Evolutionary conservation across 2,888 invertebrate genomes (phyloP), one percentile per base, ranked within the genome.

Genomic region (Cephus spinipes): DNA sequence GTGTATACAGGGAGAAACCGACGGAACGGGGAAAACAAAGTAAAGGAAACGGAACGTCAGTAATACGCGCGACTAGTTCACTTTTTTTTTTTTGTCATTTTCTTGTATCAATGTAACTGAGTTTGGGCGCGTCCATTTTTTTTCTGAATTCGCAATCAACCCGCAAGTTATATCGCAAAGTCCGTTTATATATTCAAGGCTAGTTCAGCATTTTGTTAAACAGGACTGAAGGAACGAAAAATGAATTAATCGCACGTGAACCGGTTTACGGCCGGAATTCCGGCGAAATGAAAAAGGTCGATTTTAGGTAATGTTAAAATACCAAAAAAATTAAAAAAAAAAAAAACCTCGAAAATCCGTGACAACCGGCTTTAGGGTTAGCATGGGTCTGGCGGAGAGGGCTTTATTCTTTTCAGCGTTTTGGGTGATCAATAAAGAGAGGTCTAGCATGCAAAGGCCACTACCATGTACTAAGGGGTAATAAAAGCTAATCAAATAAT

Each of bases 401-500:
- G 55, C 55, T 55, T 23, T 23, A 55, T 55, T 55, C 6, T 55
- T 55, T 55, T 23, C 1, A 55, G 55, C 55, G 23, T 55, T 55
- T 23, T 23, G 55, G 55, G 55, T 55, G 55, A 23, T 9, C 23
- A 4, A 55, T 55, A 55, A 55, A 55, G 55, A 55, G 76, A 80
- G 81, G 75, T 88, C 86, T 87, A 88, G 84, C 90, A 90, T 90
- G 90, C 90, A 90, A 79, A 89, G 89, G 88, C 87, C 84, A 86
- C 89, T 89, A 90, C 87, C 86, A 88, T 84, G 85, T 88, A 87
- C 85, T 85, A 87, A 82, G 79, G 81, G 81, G 83, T 81, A 78
- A 78, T 84, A 84, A 83, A 81, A 82, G 83, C 36, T 35, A 74
- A 71, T 71, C 71, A 31, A 71, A 71, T 71, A 71, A 71, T 30